Evolutionary conservation across 1,140 invertebrate species (phyloP).

Genomic region (Drosophila athabasca): DNA sequence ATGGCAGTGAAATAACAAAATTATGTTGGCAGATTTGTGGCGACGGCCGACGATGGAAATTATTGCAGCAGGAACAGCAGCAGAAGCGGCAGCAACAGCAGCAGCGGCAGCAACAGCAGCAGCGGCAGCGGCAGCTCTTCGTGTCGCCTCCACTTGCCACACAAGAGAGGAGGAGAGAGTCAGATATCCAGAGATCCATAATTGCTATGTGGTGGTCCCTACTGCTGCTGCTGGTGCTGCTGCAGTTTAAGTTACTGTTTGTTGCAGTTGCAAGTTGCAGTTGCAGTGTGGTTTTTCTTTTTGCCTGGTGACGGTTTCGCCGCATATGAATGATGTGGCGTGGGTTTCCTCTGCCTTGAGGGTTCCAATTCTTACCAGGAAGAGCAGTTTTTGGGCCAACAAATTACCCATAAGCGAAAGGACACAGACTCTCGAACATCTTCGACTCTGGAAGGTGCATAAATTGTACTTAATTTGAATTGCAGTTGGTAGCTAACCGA

Average conservation of each 20-base stretch:
- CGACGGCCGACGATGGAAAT: slow-evolving; percentile 62
- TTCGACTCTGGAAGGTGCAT: slow-evolving; percentile 28
- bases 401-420: slow-evolving; percentile 3
- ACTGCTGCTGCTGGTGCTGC: neutral
- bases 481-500: slow-evolving; percentile 18
- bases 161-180: slow-evolving; percentile 1
- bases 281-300: neutral
- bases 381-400: neutral
- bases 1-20: slow-evolving; percentile 82
- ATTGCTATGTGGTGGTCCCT: slow-evolving; percentile 70
- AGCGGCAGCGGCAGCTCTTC: slow-evolving; percentile 16
- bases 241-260: slow-evolving; percentile 41
- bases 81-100: slow-evolving; percentile 15
- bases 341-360: slow-evolving; percentile 65
- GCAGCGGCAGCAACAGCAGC: slow-evolving; percentile 14
- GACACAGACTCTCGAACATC: too few relatives aligned
- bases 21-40: slow-evolving; percentile 82
- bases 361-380: neutral
- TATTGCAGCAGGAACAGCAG: slow-evolving; percentile 48
- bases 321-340: slow-evolving; percentile 77
- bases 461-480: slow-evolving; percentile 65
- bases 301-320: slow-evolving; percentile 57
- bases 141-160: too few relatives aligned
- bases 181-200: slow-evolving; percentile 35
- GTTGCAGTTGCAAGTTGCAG: neutral